A percentile compares a stretch with the other conserved stretches of the same genome.
phyloP scores from a whole-genome alignment of 2,113 vertebrate species.

The Typhlomys cinereus region DNA sequence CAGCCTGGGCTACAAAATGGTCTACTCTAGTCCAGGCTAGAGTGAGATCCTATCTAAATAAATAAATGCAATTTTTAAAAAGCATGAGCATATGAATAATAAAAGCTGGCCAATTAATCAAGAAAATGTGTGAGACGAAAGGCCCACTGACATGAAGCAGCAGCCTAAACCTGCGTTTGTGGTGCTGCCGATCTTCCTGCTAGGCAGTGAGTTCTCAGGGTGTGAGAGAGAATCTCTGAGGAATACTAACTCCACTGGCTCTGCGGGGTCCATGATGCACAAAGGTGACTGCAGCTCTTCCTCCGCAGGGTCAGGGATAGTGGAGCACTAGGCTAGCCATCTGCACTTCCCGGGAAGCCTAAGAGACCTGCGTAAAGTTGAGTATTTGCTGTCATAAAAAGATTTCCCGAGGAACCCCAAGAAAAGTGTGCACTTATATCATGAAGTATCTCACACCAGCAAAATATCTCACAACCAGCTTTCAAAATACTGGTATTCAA shows the following conservation, averaged over 20 bases:
- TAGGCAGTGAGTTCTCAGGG: too few species aligned
- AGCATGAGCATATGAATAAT: neutral
- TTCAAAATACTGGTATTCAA: neutral
- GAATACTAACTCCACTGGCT: neutral
- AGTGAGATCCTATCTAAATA: neutral
- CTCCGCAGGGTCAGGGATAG: neutral
- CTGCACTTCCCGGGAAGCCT: neutral
- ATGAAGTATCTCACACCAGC: neutral
- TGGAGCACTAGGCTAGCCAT: neutral
- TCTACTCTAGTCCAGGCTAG: neutral
- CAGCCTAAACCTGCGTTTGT: neutral
- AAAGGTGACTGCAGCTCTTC: neutral
- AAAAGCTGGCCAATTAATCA: neutral
- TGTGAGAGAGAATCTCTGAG: neutral
- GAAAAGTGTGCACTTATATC: too few species aligned
- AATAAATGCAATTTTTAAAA: neutral
- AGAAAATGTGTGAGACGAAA: conserved; percentile 20
- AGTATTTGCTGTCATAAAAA: neutral
- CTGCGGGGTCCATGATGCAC: fast-evolving
- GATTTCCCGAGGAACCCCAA: neutral
- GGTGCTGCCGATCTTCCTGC: neutral
- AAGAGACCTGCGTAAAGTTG: neutral
- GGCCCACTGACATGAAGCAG: neutral
- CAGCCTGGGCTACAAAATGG: neutral
- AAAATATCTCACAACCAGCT: neutral